These are phyloP conservation scores for Diabrotica balteata DNA, from an alignment of 2,888 invertebrate genomes.

Conservation along the genomic window DNA sequence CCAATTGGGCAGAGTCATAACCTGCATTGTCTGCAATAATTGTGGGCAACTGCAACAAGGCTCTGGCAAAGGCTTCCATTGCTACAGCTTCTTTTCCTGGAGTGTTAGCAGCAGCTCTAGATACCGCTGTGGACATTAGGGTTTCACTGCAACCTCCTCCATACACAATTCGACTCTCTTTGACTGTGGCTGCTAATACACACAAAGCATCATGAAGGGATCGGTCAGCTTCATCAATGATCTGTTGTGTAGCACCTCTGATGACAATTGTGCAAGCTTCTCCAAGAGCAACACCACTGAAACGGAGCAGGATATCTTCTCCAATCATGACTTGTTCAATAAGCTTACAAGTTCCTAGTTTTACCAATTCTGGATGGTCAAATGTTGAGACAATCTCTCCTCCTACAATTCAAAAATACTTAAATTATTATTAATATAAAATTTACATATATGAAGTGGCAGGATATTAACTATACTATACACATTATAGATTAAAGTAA, in stretches of 20 bases:
- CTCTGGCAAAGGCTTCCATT: constrained; percentile 92
- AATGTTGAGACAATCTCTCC: constrained; percentile 99
- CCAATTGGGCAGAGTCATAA: constrained; percentile 93
- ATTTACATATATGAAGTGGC: no score
- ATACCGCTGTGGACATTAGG: constrained; percentile 95
- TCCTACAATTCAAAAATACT: constrained; percentile 54
- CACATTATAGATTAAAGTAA: no score
- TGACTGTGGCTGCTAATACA: constrained; percentile 93
- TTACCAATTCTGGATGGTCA: constrained; percentile 89
- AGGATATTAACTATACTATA: no score
- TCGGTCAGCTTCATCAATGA: constrained; percentile 97
- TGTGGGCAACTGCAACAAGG: constrained; percentile 89
- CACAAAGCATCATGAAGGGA: constrained; percentile 98
- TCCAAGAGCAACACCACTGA: constrained; percentile 93
- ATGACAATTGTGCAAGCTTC: constrained; percentile 97
- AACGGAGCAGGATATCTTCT: constrained; percentile 92
- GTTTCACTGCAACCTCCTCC: constrained; percentile 94
- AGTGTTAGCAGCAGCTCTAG: constrained; percentile 81
- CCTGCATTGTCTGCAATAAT: constrained; percentile 98
- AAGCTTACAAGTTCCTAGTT: constrained; percentile 90
- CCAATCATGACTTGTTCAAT: constrained; percentile 99
- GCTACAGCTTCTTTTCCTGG: constrained; percentile 98
- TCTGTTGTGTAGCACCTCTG: constrained; percentile 97
- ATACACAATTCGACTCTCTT: constrained; percentile 88
- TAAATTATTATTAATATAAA: no score